Evolutionary conservation across 64 coral and sea anemone species (phyloP).

Genomic region (Pachyseris speciosa): DNA sequence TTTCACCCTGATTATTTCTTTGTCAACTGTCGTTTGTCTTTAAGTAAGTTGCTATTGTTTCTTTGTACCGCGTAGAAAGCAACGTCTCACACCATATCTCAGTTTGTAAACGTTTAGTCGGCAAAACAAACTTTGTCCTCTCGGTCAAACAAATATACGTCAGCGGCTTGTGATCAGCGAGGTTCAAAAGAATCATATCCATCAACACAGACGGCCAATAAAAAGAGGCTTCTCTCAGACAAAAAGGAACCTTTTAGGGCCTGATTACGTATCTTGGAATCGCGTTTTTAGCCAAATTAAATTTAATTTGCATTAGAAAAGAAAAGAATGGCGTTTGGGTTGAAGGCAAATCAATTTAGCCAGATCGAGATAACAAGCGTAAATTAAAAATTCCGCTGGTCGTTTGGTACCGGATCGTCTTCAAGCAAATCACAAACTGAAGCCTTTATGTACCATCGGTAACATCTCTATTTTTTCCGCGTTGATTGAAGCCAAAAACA

Average conservation of each 20-base stretch:
- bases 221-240: not conserved
- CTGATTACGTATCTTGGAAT: not conserved
- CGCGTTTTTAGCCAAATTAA: not conserved
- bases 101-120: not conserved
- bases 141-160: not conserved
- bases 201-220: not conserved
- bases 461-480: not conserved
- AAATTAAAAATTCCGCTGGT: not conserved
- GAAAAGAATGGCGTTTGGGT: not conserved
- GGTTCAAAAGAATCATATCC: not conserved
- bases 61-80: not conserved
- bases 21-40: not conserved
- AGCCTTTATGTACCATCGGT: not conserved
- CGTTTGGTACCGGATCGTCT: no score
- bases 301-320: slow-evolving; percentile 28
- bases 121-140: not conserved
- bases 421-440: not conserved
- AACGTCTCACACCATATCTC: not conserved
- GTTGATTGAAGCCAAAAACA: not conserved
- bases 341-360: not conserved
- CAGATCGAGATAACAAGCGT: not conserved
- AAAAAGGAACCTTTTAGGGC: not conserved
- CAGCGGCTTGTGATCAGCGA: not conserved
- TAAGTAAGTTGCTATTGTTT: not conserved
- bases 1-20: not conserved